Conservation (phyloP, 2,888 invertebrate genomes). For the Orchesellides sinensis region DNA sequence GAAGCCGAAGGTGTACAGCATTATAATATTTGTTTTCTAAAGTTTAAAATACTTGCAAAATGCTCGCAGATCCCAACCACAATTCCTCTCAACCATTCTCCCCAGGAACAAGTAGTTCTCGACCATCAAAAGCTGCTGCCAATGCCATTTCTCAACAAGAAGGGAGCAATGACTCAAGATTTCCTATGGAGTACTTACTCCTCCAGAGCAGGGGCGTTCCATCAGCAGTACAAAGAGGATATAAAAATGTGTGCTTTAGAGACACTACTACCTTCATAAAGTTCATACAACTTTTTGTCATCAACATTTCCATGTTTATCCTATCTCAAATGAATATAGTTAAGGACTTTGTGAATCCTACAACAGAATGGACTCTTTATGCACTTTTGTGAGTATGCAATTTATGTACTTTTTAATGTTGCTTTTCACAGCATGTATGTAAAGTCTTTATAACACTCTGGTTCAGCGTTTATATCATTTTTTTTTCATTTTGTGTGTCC, state of each 20-base stretch:
- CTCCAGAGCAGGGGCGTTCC: background rate
- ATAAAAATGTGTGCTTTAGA: background rate
- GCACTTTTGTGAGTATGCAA: background rate
- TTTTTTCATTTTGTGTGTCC: background rate
- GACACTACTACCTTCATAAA: background rate
- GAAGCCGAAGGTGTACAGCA: too few relatives aligned
- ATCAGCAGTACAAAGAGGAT: background rate
- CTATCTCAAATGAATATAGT: background rate
- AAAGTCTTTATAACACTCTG: background rate
- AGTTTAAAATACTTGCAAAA: too few relatives aligned
- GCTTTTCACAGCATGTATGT: background rate
- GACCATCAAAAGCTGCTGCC: too few relatives aligned
- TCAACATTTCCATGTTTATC: background rate
- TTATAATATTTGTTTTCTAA: too few relatives aligned
- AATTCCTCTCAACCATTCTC: too few relatives aligned
- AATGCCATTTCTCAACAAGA: background rate
- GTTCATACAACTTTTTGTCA: slow-evolving; percentile 11
- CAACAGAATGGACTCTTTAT: background rate
- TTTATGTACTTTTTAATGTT: background rate
- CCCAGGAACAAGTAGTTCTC: too few relatives aligned
- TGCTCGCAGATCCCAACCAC: too few relatives aligned
- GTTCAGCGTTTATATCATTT: background rate
- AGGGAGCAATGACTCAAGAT: background rate
- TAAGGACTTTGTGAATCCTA: background rate
- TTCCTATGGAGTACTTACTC: background rate